phyloP scores from a whole-genome alignment of 1,140 invertebrate species.

The Penaeus vannamei region DNA sequence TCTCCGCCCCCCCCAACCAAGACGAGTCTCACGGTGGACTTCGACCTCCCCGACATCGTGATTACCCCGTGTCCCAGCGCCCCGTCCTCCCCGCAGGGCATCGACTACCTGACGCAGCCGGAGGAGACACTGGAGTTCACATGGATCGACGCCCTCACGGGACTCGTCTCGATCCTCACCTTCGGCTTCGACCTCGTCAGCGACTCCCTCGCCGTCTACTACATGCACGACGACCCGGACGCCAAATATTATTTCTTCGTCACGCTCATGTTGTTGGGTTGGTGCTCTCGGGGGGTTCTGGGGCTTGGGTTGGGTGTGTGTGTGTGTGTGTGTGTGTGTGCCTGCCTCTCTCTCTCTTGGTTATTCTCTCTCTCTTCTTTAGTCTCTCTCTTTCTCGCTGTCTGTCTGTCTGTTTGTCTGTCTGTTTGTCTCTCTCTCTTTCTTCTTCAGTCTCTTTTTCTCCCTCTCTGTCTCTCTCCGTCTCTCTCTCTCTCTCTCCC shows the following conservation, averaged over 20 bases:
- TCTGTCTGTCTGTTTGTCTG: too few relatives aligned
- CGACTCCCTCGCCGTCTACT: slow-evolving; percentile 38
- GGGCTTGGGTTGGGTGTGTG: neutral
- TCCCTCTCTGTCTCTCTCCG: too few relatives aligned
- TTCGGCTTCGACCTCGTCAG: slow-evolving; percentile 56
- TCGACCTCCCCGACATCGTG: too few relatives aligned
- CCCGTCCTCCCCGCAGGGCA: slow-evolving; percentile 27
- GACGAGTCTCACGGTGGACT: too few relatives aligned
- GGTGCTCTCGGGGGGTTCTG: neutral
- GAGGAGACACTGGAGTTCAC: slow-evolving; percentile 49
- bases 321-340: too few relatives aligned
- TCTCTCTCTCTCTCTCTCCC: too few relatives aligned
- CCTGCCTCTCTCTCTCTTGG: too few relatives aligned
- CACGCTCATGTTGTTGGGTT: slow-evolving; percentile 29
- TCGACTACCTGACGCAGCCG: slow-evolving; percentile 48
- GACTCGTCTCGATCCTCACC: slow-evolving; percentile 45
- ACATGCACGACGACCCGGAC: slow-evolving; percentile 46
- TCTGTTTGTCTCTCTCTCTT: too few relatives aligned
- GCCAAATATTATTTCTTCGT: slow-evolving; percentile 40
- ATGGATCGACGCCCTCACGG: slow-evolving; percentile 42
- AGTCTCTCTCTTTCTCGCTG: too few relatives aligned
- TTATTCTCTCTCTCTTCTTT: too few relatives aligned
- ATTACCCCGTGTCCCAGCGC: neutral
- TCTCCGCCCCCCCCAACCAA: too few relatives aligned
- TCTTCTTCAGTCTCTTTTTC: too few relatives aligned